Percentiles rank a stretch among this genome's conserved stretches.
Evolutionary conservation across 2,888 invertebrate species (phyloP).

Genomic region (Amiota minor): DNA sequence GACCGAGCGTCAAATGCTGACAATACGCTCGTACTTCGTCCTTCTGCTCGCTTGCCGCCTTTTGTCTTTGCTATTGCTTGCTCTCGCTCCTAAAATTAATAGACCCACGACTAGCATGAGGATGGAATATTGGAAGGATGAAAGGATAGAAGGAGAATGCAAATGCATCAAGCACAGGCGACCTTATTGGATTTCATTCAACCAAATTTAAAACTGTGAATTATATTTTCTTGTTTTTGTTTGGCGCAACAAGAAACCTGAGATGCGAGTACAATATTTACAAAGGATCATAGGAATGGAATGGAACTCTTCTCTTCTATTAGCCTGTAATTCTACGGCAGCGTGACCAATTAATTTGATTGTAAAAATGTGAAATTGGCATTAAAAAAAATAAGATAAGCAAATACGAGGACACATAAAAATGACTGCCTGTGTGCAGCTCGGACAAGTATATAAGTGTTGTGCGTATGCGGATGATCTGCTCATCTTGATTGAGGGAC

Average conservation of each 20-base stretch:
- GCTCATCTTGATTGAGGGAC: too few species aligned
- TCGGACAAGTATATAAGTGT: too few species aligned
- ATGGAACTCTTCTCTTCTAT: too few species aligned
- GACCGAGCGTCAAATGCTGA: slow-evolving; percentile 60
- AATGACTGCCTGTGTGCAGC: slow-evolving; percentile 50
- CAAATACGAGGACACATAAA: slow-evolving; percentile 33
- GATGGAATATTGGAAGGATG: too few species aligned
- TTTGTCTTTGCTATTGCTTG: not conserved
- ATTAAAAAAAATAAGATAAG: slow-evolving; percentile 60
- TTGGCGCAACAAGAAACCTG: slow-evolving; percentile 44
- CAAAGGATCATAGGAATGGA: too few species aligned
- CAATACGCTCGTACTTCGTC: slow-evolving; percentile 46
- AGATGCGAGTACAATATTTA: not conserved
- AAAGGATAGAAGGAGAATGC: slow-evolving; percentile 22
- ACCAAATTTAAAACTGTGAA: slow-evolving; percentile 30
- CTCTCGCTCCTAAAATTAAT: not conserved
- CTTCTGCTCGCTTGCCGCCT: not conserved
- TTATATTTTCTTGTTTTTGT: slow-evolving; percentile 46
- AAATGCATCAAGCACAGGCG: slow-evolving; percentile 46
- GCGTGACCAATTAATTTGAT: slow-evolving; percentile 74
- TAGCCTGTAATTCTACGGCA: slow-evolving; percentile 65
- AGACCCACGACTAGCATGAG: not conserved
- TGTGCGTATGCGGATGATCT: too few species aligned
- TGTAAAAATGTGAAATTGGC: slow-evolving; percentile 67
- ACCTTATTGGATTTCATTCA: slow-evolving; percentile 46